Evolutionary conservation across 1,140 invertebrate species (phyloP).

Genomic region (Lucilia cuprina): DNA sequence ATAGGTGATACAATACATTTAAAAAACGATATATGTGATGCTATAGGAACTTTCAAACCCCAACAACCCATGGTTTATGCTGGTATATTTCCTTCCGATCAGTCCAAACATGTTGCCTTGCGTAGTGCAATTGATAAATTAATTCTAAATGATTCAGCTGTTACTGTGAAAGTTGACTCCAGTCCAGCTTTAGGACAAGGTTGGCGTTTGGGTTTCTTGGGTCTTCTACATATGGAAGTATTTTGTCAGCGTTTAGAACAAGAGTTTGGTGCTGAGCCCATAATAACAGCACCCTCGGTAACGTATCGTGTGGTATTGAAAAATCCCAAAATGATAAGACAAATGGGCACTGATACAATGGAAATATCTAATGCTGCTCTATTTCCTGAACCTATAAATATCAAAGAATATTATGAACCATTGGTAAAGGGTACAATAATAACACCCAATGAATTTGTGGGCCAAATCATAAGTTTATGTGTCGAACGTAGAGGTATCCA

Average conservation of each 20-base stretch:
- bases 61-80: slow-evolving; percentile 93
- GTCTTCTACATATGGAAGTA: slow-evolving; percentile 94
- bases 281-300: slow-evolving; percentile 93
- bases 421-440: slow-evolving; percentile 89
- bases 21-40: slow-evolving; percentile 57
- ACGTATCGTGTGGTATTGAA: slow-evolving; percentile 86
- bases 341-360: slow-evolving; percentile 73
- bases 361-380: slow-evolving; percentile 85
- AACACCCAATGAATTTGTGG: slow-evolving; percentile 78
- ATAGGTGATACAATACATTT: slow-evolving; percentile 87
- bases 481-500: slow-evolving; percentile 81
- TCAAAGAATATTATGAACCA: slow-evolving; percentile 85
- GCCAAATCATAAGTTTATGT: slow-evolving; percentile 75
- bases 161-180: slow-evolving; percentile 78
- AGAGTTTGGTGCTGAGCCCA: slow-evolving; percentile 87
- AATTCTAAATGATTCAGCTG: slow-evolving; percentile 92
- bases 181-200: slow-evolving; percentile 93
- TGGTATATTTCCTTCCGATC: slow-evolving; percentile 91
- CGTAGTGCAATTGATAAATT: slow-evolving; percentile 88
- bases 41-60: slow-evolving; percentile 73
- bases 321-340: slow-evolving; percentile 69
- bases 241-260: slow-evolving; percentile 93
- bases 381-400: slow-evolving; percentile 74
- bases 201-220: slow-evolving; percentile 92
- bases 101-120: slow-evolving; percentile 79